A percentile compares a stretch with the other conserved stretches of the same genome.
These are phyloP conservation scores for Lasioglossum oenotherae DNA, from an alignment of 2,888 invertebrate species.

Conservation along the genomic window DNA sequence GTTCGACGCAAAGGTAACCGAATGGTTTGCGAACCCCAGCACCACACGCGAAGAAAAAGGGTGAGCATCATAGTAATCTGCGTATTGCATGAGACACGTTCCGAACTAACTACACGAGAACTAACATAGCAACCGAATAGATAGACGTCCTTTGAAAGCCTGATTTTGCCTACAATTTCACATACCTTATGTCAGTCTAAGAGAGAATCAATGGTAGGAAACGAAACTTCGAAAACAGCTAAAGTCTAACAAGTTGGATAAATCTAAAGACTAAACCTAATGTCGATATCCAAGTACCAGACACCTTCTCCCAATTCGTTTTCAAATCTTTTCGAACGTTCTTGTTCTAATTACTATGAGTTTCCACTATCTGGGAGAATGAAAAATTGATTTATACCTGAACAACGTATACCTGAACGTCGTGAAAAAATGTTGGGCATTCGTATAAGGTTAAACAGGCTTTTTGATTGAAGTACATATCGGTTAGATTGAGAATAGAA, in stretches of 20 bases:
- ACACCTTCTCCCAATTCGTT: neutral
- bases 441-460: neutral
- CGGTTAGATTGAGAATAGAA: neutral
- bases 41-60: constrained; percentile 90
- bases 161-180: neutral
- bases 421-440: no score
- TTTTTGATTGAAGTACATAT: no score
- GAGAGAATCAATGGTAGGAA: neutral
- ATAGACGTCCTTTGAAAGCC: neutral
- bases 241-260: neutral
- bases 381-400: no score
- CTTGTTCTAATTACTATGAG: no score
- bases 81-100: neutral
- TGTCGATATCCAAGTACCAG: neutral
- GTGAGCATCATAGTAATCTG: constrained; percentile 84
- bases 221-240: neutral
- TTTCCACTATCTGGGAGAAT: no score
- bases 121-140: neutral
- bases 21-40: constrained; percentile 93
- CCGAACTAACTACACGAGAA: neutral
- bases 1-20: constrained; percentile 94
- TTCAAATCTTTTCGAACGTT: neutral
- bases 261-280: neutral
- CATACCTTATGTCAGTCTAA: neutral
- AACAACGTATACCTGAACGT: no score